Base-by-base conservation (phyloP, 1,140 invertebrate genomes). In the Brachionus calyciflorus region DNA sequence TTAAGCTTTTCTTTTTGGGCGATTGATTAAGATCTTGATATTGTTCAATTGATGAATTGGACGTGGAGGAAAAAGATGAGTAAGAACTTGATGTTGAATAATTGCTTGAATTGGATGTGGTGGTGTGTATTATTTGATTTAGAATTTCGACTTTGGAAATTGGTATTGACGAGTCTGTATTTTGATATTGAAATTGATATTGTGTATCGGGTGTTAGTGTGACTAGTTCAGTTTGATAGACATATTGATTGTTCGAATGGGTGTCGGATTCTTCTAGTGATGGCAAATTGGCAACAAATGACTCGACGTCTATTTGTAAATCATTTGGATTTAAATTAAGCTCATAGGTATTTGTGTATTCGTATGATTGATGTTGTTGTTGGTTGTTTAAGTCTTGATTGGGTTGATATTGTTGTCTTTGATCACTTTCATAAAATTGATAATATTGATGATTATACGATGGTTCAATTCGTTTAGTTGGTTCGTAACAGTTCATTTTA, bases 241-340 rank as follows among this genome's bases (percentile, higher is more conserved):
- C 19, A 44, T 10, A 26, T 21, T 65, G 40, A 65, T 41, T 41
- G 19, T 65, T 65, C 60, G 28, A 65, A 24, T n/a, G n/a, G 14
- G 37, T 19, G 14, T 65, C 60, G 17, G 44, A 37, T 12, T 65
- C 60, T 65, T 65, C 60, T 21, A 65, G 19, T 24, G 33, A 44
- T 4, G 60, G 60, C 12, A 65, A 41, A 44, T 37, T 65, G 40
- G 60, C 60, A 1, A 65, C 60, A 44, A 65, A 65, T 14, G 60
- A 65, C 44, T 65, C 60, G 24, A 65, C 60, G 40, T 65, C 60
- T 37, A 65, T 12, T n/a, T 65, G 60, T n/a, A 65, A 37, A 19
- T 65, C 60, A 37, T 63, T 63, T 37, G 60, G 7, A 12, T 65
- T 41, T 2, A 65, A 37, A 10, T 12, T 26, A 37, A 44, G 9